Conservation (phyloP, 2,797 vertebrate species). For the Oryzias dopingdopingensis region DNA sequence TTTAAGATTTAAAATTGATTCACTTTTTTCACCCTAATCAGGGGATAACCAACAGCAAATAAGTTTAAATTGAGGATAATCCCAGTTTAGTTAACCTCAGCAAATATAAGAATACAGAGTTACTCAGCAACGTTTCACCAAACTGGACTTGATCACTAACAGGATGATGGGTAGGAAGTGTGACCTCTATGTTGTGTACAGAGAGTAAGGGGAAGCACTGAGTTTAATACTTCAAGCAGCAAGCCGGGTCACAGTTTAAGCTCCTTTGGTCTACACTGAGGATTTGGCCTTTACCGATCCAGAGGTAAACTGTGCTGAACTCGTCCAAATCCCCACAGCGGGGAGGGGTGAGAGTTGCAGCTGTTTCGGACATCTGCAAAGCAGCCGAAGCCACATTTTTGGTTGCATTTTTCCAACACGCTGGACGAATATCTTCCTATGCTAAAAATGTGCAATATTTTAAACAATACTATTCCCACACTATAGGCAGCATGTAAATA, state of each 20-base stretch:
- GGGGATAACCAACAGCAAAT: too few species aligned
- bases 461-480: too few species aligned
- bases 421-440: too few species aligned
- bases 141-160: constrained; percentile 44
- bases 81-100: too few species aligned
- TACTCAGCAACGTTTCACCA: background rate
- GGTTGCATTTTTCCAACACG: constrained; percentile 13
- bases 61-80: too few species aligned
- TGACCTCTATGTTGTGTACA: constrained; percentile 26
- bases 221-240: constrained; percentile 62
- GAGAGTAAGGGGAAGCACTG: constrained; percentile 42
- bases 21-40: too few species aligned
- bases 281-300: constrained; percentile 66
- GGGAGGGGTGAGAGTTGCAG: constrained; percentile 37
- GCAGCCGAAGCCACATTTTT: constrained; percentile 20
- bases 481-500: too few species aligned
- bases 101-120: too few species aligned
- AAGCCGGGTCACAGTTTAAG: constrained; percentile 68
- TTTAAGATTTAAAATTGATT: too few species aligned
- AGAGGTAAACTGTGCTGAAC: constrained; percentile 65
- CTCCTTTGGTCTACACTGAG: constrained; percentile 61
- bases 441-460: too few species aligned
- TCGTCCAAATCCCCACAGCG: constrained; percentile 58
- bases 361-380: constrained; percentile 40
- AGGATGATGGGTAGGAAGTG: constrained; percentile 58